Percentiles rank a stretch among this genome's conserved stretches.
Conservation (phyloP, 2,888 invertebrate genomes). For the Hirtodrosophila alboralis region DNA sequence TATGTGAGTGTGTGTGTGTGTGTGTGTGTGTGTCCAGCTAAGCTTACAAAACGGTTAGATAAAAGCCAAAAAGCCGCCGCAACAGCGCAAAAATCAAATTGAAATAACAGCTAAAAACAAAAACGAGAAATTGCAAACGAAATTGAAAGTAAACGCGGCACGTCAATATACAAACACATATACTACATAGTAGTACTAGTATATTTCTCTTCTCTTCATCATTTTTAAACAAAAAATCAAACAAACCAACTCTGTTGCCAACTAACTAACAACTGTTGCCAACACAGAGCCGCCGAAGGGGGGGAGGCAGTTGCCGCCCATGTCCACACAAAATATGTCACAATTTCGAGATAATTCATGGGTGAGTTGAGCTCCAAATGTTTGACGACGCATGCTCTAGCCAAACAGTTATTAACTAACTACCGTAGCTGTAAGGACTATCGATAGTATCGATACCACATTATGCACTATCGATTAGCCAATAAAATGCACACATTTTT, state of each 20-base stretch:
- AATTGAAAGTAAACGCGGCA: constrained; percentile 58
- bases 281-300: constrained; percentile 18
- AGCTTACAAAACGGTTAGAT: constrained; percentile 72
- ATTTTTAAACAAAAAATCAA: constrained; percentile 24
- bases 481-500: too few species aligned
- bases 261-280: too few species aligned
- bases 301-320: constrained; percentile 34
- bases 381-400: constrained; percentile 17
- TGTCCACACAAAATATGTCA: constrained; percentile 75
- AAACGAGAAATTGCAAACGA: constrained; percentile 49
- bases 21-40: constrained; percentile 36
- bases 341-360: constrained; percentile 83
- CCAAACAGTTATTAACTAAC: neutral
- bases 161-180: constrained; percentile 1
- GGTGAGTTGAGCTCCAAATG: constrained; percentile 71
- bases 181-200: neutral
- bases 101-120: constrained; percentile 10
- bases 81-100: constrained; percentile 37
- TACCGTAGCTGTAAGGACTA: neutral
- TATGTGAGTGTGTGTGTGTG: constrained; percentile 6
- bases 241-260: constrained; percentile 7
- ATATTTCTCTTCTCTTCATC: constrained; percentile 20
- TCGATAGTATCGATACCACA: too few species aligned
- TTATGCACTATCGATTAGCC: too few species aligned
- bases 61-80: constrained; percentile 49